These are phyloP conservation scores for Atlantisia rogersi DNA, from an alignment of 2,113 vertebrate species.

Conservation along the genomic window DNA sequence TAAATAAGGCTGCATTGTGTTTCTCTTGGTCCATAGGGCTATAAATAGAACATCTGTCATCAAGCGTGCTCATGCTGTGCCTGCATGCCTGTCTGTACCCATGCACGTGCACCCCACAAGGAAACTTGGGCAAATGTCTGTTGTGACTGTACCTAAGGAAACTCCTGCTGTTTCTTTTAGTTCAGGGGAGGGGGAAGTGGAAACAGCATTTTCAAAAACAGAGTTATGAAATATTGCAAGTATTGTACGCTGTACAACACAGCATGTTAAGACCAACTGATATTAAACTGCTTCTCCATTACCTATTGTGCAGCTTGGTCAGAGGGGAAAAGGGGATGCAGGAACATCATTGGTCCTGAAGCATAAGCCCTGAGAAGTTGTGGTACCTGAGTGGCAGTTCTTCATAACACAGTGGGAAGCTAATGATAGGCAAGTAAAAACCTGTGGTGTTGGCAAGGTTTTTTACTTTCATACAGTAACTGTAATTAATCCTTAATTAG, in stretches of 20 bases:
- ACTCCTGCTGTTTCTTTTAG: neutral
- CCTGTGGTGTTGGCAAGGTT: neutral
- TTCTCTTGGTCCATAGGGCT: neutral
- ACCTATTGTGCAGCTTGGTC: neutral
- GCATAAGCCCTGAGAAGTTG: neutral
- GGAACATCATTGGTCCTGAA: fast-evolving
- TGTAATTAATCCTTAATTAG: neutral
- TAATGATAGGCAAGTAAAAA: neutral
- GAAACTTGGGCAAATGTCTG: neutral
- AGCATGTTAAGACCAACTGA: neutral
- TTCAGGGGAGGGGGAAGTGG: neutral
- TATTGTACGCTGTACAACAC: neutral
- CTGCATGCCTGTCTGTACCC: fast-evolving
- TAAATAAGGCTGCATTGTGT: neutral
- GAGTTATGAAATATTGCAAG: neutral
- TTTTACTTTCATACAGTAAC: neutral
- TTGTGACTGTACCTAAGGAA: neutral
- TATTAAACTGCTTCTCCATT: neutral
- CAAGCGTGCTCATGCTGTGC: fast-evolving
- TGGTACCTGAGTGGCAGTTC: neutral
- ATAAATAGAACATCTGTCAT: neutral
- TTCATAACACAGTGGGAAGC: neutral
- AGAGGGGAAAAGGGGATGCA: neutral
- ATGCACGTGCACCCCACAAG: fast-evolving
- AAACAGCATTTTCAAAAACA: neutral